Conservation (phyloP, 2,888 invertebrate genomes). For the Tortrix viridana region DNA sequence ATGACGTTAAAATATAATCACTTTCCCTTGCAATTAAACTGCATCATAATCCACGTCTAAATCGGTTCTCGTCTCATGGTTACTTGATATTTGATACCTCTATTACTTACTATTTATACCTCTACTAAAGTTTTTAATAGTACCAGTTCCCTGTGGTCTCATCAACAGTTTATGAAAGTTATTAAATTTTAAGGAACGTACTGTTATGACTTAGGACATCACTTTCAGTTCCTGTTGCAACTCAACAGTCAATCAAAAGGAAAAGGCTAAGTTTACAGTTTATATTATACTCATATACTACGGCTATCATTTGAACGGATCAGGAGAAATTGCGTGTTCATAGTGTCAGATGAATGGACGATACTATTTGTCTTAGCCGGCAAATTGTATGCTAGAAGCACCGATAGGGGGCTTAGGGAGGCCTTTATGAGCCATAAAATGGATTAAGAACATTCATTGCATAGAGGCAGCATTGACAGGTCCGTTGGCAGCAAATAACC, state of each 20-base stretch:
- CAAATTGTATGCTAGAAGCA: constrained; percentile 34
- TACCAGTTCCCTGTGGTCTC: neutral
- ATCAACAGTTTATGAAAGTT: neutral
- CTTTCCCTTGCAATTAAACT: neutral
- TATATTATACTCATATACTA: constrained; percentile 8
- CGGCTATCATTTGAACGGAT: constrained; percentile 26
- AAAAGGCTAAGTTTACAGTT: constrained; percentile 11
- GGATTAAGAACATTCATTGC: constrained; percentile 37
- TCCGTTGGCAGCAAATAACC: constrained; percentile 35
- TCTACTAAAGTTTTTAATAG: neutral
- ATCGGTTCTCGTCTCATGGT: neutral
- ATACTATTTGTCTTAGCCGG: constrained; percentile 34
- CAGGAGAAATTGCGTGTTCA: constrained; percentile 36
- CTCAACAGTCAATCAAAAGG: constrained; percentile 15
- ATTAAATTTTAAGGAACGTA: neutral
- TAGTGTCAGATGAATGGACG: constrained; percentile 36
- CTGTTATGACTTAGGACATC: neutral
- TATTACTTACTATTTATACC: neutral
- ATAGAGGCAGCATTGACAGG: constrained; percentile 37
- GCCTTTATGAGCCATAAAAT: constrained; percentile 34
- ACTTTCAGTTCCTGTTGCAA: neutral
- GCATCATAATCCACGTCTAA: neutral
- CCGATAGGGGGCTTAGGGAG: constrained; percentile 21
- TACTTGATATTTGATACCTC: no score
- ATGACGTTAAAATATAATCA: neutral